Conservation (phyloP, 2,113 vertebrate species). For the Haemorhous mexicanus region DNA sequence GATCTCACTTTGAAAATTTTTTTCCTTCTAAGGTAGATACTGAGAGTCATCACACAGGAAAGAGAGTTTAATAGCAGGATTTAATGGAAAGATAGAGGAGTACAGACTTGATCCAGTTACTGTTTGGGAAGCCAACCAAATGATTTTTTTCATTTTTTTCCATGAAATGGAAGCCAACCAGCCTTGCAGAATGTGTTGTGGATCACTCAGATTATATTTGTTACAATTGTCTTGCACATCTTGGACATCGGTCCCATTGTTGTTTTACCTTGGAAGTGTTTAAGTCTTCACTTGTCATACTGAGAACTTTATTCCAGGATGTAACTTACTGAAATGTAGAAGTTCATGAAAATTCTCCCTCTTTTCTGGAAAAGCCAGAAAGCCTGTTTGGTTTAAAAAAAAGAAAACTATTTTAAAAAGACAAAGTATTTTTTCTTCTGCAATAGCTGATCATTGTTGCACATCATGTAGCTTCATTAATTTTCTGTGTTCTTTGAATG, state of each 20-base stretch:
- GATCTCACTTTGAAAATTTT: neutral
- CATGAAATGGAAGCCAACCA: neutral
- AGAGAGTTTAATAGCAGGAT: neutral
- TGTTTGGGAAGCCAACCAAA: constrained; percentile 14
- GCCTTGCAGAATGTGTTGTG: neutral
- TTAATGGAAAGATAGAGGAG: neutral
- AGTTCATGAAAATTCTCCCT: neutral
- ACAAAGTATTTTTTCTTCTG: neutral
- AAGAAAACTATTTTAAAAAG: neutral
- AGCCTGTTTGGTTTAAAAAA: neutral
- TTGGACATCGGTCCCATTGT: neutral
- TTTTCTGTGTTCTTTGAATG: neutral
- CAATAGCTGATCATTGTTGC: neutral
- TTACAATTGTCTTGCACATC: neutral
- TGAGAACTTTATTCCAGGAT: neutral
- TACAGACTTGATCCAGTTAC: neutral
- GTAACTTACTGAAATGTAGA: neutral
- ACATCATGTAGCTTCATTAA: neutral
- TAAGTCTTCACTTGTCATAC: neutral
- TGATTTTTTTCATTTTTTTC: too few relatives aligned
- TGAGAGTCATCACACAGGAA: neutral
- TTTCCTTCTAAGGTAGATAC: neutral
- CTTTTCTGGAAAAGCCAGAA: neutral
- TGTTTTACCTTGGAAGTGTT: neutral
- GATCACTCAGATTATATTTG: neutral